Percentiles rank a stretch among this genome's conserved stretches.
phyloP scores from a whole-genome alignment of 2,113 vertebrate species.

The Entosphenus tridentatus region DNA sequence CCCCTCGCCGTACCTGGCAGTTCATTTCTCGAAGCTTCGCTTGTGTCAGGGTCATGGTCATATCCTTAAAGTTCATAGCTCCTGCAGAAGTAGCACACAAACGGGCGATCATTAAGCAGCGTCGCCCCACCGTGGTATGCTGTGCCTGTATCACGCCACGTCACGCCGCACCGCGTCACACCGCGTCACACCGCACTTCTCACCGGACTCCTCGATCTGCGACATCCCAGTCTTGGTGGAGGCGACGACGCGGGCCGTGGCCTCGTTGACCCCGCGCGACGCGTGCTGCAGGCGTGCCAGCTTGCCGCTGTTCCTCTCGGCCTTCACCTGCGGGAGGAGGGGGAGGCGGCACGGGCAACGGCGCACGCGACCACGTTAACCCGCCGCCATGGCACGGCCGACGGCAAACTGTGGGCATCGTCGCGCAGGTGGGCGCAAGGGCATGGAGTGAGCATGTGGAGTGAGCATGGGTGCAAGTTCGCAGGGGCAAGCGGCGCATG shows the following conservation, averaged over 20 bases:
- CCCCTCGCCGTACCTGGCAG: conserved; percentile 38
- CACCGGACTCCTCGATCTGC: conserved; percentile 72
- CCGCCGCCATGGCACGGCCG: no score
- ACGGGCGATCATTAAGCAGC: no score
- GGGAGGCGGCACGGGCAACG: conserved; percentile 10
- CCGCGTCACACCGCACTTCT: conserved; percentile 6
- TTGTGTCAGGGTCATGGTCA: conserved; percentile 34
- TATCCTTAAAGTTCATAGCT: background rate
- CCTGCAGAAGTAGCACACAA: background rate
- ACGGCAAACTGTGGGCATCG: no score
- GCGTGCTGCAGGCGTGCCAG: conserved; percentile 53
- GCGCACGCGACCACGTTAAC: conserved; percentile 26
- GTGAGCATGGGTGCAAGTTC: no score
- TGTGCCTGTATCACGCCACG: no score
- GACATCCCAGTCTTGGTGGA: conserved; percentile 72
- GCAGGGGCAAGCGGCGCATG: no score
- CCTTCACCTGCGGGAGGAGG: conserved; percentile 45
- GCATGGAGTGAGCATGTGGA: no score
- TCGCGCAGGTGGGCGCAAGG: no score
- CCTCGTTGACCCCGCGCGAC: conserved; percentile 60
- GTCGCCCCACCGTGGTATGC: no score
- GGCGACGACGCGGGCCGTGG: conserved; percentile 56
- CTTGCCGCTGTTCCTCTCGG: conserved; percentile 65
- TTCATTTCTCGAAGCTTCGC: conserved; percentile 97
- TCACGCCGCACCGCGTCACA: no score